Evolutionary conservation across 2,888 invertebrate species (phyloP).

Genomic region (Dastarcus helophoroides): DNA sequence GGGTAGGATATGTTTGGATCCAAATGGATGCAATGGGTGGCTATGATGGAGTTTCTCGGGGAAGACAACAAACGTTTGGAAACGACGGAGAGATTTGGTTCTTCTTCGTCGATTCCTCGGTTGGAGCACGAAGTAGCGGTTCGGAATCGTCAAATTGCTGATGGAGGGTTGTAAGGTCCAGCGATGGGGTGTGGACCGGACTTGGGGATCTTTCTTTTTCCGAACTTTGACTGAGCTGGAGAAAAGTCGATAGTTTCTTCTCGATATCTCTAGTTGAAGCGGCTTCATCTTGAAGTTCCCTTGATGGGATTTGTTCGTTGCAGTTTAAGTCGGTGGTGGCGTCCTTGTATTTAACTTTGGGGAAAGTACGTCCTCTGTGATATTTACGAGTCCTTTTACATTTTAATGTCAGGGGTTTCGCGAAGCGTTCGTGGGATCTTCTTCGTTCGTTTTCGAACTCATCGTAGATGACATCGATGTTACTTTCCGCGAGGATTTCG

Average conservation of each 20-base stretch:
- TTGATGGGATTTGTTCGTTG: neutral
- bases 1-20: conserved; percentile 43
- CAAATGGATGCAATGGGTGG: conserved; percentile 43
- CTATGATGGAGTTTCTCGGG: conserved; percentile 47
- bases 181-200: conserved; percentile 31
- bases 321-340: neutral
- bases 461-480: conserved; percentile 33
- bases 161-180: conserved; percentile 47
- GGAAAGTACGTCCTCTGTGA: conserved; percentile 9
- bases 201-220: conserved; percentile 32
- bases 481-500: conserved; percentile 23
- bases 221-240: conserved; percentile 21
- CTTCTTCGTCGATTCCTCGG: conserved; percentile 29
- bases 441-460: conserved; percentile 53
- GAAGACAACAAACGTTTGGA: conserved; percentile 43
- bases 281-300: conserved; percentile 24
- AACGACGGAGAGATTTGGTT: conserved; percentile 34
- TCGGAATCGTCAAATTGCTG: conserved; percentile 45
- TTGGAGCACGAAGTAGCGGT: conserved; percentile 34
- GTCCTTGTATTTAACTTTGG: conserved; percentile 9
- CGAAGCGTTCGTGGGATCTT: conserved; percentile 52
- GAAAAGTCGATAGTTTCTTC: conserved; percentile 19
- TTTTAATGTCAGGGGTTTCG: conserved; percentile 47
- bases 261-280: conserved; percentile 22
- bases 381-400: conserved; percentile 35